Base-by-base conservation (phyloP, 2,113 vertebrate genomes). In the Pagrus major region DNA sequence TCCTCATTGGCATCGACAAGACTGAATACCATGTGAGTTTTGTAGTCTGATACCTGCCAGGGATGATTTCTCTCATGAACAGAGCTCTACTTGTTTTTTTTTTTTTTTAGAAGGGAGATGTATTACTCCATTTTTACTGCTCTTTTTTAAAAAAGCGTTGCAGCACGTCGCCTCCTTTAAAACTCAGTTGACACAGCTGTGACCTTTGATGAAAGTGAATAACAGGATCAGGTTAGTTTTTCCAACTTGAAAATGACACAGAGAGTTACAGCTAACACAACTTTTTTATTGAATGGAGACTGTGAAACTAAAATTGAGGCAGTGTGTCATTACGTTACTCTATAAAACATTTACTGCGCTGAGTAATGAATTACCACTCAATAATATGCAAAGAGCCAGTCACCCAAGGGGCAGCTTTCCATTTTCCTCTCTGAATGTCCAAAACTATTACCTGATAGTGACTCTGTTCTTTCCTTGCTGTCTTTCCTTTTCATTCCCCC, bases 1-100 rank as follows among this genome's bases (percentile, higher is more conserved):
- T 99, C 93, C 97, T 99, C 86, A 96, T 98, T 0, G 97, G 97
- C 86, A 97, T 99, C 44, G 96, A 99, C 91, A 99, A 98, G 91
- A 98, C 97, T 0, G 96, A 99, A 90, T 97, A 99, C 70, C 96
- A 97, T 79, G 97, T 98, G 71, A 88, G 94, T 89, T n/a, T 27
- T 4, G 2, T 1, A 12, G 23, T 27, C 41, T 33, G 12, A 35
- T 33, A 29, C 2, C 52, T 47, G 41, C 21, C 6, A 1, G 25
- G 23, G 37, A 41, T 55, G 16, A 41, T 80, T 37, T 61, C 47
- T 4, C 21, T 41, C 15, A 27, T 10, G 4, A 54, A n/a, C 7
- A 9, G 11, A 10, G n/a, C n/a, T n/a, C n/a, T n/a, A n/a, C n/a
- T n/a, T n/a, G n/a, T n/a, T n/a, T n/a, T n/a, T n/a, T n/a, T n/a